A percentile compares a stretch with the other conserved stretches of the same genome.
These are phyloP conservation scores for Nomada fabriciana DNA, from an alignment of 2,888 invertebrate species.

Conservation along the genomic window DNA sequence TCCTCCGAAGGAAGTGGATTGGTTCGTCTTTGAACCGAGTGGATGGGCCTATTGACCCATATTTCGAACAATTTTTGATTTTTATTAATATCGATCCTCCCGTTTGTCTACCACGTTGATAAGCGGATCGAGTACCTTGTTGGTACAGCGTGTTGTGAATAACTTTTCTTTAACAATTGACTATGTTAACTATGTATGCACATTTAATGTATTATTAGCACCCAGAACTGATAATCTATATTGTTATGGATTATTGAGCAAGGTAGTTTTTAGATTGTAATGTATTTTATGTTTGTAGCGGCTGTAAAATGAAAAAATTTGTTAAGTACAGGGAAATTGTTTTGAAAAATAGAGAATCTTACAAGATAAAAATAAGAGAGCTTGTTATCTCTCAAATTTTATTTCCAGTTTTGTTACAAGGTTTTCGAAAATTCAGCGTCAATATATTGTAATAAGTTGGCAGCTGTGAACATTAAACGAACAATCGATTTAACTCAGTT, in stretches of 20 bases:
- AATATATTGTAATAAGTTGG: neutral
- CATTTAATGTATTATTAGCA: too few relatives aligned
- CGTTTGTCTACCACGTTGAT: neutral
- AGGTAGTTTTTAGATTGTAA: too few relatives aligned
- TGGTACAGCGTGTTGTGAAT: neutral
- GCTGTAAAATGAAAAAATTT: too few relatives aligned
- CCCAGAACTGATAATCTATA: too few relatives aligned
- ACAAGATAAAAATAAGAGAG: neutral
- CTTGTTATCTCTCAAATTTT: neutral
- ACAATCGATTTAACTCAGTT: slow-evolving; percentile 34
- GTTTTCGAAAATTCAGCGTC: neutral
- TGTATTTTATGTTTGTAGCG: too few relatives aligned
- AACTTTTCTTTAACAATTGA: neutral
- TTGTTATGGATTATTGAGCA: too few relatives aligned
- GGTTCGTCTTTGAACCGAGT: neutral
- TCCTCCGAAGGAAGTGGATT: too few relatives aligned
- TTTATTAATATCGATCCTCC: neutral
- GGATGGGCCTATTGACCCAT: neutral
- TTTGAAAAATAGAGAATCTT: too few relatives aligned
- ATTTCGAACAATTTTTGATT: neutral
- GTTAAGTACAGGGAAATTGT: too few relatives aligned
- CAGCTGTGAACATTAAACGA: slow-evolving; percentile 1
- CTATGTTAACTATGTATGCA: too few relatives aligned
- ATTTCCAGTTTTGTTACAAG: neutral
- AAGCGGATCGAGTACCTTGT: neutral